Evolutionary conservation across 2,113 vertebrate genomes (phyloP).

Genomic region (Actenoides hombroni): DNA sequence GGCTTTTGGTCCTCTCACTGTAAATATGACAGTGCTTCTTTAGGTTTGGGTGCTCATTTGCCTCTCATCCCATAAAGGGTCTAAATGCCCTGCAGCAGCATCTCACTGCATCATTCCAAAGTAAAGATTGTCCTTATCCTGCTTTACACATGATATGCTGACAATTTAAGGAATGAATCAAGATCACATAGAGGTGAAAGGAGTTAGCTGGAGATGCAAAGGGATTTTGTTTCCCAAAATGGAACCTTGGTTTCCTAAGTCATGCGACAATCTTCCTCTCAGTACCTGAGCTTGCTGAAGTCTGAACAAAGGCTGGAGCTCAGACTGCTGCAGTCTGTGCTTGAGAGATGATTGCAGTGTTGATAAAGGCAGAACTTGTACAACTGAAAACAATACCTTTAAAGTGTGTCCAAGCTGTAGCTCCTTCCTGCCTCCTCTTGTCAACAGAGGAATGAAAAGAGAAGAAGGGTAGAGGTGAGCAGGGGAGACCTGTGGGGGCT

Average conservation of each 20-base stretch:
- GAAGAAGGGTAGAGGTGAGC: neutral
- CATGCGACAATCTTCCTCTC: accelerated
- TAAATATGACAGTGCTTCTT: accelerated
- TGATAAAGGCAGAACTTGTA: neutral
- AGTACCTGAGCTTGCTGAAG: neutral
- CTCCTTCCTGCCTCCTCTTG: neutral
- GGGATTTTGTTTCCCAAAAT: neutral
- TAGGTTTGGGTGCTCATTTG: neutral
- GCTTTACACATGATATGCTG: accelerated
- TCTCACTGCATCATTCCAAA: neutral
- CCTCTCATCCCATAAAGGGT: neutral
- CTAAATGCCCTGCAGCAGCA: neutral
- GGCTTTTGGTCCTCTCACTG: neutral
- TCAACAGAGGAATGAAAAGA: neutral
- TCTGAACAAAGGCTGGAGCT: neutral
- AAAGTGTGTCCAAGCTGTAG: neutral
- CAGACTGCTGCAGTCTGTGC: accelerated
- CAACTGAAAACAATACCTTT: neutral
- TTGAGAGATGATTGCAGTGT: accelerated
- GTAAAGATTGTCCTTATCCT: too few relatives aligned
- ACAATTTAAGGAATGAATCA: neutral
- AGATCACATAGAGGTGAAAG: neutral
- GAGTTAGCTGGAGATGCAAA: accelerated
- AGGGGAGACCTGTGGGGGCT: neutral
- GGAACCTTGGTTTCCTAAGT: neutral